These are phyloP conservation scores for Catocala nupta DNA, from an alignment of 2,888 invertebrate genomes.

Conservation along the genomic window DNA sequence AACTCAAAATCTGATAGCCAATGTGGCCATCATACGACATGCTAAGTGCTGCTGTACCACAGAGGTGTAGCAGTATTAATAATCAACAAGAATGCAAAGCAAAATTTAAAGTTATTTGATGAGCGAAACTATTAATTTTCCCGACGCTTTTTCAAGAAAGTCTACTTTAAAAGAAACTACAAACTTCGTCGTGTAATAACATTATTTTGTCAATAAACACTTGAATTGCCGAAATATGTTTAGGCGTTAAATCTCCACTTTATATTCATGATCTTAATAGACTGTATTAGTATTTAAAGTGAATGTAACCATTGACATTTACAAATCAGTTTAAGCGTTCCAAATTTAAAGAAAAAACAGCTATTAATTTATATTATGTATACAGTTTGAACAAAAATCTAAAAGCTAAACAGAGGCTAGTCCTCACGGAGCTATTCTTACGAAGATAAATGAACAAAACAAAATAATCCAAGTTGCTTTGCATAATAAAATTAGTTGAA, in stretches of 20 bases:
- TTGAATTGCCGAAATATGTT: too few species aligned
- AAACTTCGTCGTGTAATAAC: too few species aligned
- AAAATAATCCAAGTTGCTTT: constrained; percentile 41
- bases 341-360: constrained; percentile 1
- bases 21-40: too few species aligned
- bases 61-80: too few species aligned
- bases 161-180: too few species aligned
- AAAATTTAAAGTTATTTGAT: too few species aligned
- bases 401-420: constrained; percentile 19
- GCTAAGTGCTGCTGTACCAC: too few species aligned
- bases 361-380: constrained; percentile 12
- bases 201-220: too few species aligned
- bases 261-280: neutral
- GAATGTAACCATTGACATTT: constrained; percentile 10
- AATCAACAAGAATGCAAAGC: too few species aligned
- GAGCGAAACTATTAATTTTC: too few species aligned
- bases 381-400: constrained; percentile 8
- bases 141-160: too few species aligned
- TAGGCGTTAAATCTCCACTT: neutral
- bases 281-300: neutral
- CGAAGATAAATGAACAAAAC: constrained; percentile 41
- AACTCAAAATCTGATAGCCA: too few species aligned
- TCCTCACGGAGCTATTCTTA: constrained; percentile 30
- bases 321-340: constrained; percentile 9
- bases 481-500: constrained; percentile 44